Evolutionary conservation across 2,797 vertebrate genomes (phyloP).

Genomic region (Lithobates sylvaticus): DNA sequence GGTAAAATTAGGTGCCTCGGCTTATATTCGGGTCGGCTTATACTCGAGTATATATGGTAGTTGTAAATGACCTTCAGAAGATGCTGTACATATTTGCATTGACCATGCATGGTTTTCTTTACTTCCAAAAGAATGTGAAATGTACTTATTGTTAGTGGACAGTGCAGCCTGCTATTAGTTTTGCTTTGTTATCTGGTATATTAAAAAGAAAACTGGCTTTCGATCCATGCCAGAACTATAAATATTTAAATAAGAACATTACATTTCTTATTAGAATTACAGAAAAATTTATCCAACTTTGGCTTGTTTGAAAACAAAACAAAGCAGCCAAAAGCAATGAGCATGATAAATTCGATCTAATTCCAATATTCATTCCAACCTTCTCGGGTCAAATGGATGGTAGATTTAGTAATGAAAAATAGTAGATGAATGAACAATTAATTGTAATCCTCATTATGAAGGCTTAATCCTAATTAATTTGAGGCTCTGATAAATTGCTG

Average conservation of each 20-base stretch:
- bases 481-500: slow-evolving; percentile 71
- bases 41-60: no score
- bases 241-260: background rate
- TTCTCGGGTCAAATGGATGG: slow-evolving; percentile 69
- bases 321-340: slow-evolving; percentile 1
- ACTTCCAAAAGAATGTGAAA: background rate
- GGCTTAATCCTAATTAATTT: slow-evolving; percentile 75
- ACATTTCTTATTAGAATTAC: background rate
- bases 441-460: slow-evolving; percentile 69
- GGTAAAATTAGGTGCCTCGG: no score
- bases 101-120: no score
- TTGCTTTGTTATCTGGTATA: background rate
- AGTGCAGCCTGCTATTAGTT: background rate
- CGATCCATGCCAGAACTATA: background rate
- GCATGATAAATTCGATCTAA: slow-evolving; percentile 66
- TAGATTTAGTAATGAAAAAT: slow-evolving; percentile 67
- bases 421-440: slow-evolving; percentile 73
- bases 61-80: no score
- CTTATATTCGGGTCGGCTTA: no score
- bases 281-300: slow-evolving; percentile 16
- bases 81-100: no score
- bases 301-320: background rate
- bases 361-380: slow-evolving; percentile 66
- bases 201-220: background rate
- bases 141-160: background rate